A percentile compares a stretch with the other conserved stretches of the same genome.
Evolutionary conservation across 2,113 vertebrate genomes (phyloP).

Genomic region (Anhinga anhinga): DNA sequence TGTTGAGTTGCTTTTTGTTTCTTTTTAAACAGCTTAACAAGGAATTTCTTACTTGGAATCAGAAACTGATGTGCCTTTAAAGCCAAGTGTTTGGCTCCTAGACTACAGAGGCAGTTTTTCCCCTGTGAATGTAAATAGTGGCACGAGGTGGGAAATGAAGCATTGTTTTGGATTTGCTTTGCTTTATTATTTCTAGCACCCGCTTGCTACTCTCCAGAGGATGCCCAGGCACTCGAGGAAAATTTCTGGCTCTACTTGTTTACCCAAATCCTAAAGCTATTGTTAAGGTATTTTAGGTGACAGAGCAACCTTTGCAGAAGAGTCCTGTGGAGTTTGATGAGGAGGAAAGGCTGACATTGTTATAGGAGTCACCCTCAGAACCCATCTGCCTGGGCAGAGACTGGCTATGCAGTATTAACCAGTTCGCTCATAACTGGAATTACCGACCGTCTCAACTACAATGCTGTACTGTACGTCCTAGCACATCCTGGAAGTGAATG

Average conservation of each 20-base stretch:
- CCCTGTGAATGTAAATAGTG: background rate
- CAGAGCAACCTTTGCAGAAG: background rate
- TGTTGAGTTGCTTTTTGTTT: slow-evolving; percentile 22
- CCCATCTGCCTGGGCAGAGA: background rate
- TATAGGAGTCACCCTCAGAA: background rate
- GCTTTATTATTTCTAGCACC: slow-evolving; percentile 42
- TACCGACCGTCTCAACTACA: background rate
- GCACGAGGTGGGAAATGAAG: slow-evolving; percentile 19
- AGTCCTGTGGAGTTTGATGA: background rate
- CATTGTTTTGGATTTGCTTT: slow-evolving; percentile 15
- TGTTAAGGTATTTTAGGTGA: background rate
- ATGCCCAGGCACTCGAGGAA: background rate
- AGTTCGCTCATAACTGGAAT: background rate
- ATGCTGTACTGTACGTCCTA: background rate
- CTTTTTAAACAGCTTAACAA: slow-evolving; percentile 19
- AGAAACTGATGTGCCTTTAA: slow-evolving; percentile 25
- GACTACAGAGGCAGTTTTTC: background rate
- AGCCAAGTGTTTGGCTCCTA: slow-evolving; percentile 11
- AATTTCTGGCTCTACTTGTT: background rate
- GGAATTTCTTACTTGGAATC: slow-evolving; percentile 4
- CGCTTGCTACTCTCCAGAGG: background rate
- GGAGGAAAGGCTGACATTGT: fast-evolving
- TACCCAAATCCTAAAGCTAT: background rate
- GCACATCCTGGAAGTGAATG: background rate
- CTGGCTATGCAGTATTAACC: background rate